Evolutionary conservation across 2,888 invertebrate species (phyloP).

Genomic region (Habroteleia sp.): DNA sequence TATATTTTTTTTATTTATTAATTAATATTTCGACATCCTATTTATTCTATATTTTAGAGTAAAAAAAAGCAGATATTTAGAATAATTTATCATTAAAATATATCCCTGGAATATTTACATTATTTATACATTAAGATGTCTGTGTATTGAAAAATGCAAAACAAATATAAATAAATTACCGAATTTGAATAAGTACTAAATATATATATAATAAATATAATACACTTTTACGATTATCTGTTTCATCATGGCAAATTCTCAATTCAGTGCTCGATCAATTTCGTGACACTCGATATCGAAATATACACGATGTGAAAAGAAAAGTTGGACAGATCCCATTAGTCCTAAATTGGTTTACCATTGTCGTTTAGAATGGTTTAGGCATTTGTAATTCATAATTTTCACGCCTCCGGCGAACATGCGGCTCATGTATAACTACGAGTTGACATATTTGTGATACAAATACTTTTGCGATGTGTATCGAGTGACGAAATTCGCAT

Average conservation of each 20-base stretch:
- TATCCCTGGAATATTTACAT: too few species aligned
- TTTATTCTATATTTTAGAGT: too few species aligned
- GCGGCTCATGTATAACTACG: conserved; percentile 23
- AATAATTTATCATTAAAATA: too few species aligned
- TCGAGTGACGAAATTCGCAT: conserved; percentile 7
- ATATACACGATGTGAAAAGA: conserved; percentile 7
- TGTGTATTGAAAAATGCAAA: too few species aligned
- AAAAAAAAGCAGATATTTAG: too few species aligned
- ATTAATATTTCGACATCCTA: too few species aligned
- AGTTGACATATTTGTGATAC: conserved; percentile 20
- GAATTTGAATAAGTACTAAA: too few species aligned
- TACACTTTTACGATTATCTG: not conserved
- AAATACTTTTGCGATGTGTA: not conserved
- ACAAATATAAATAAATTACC: too few species aligned
- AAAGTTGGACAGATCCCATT: conserved; percentile 34
- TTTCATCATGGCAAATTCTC: too few species aligned
- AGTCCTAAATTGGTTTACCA: conserved; percentile 40
- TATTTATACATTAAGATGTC: too few species aligned
- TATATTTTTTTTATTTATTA: too few species aligned
- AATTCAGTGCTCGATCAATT: conserved; percentile 24
- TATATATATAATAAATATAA: too few species aligned
- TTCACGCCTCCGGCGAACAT: conserved; percentile 45
- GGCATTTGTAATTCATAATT: conserved; percentile 45
- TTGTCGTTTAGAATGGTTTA: conserved; percentile 22
- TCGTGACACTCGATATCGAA: conserved; percentile 35